Evolutionary conservation across 2,888 invertebrate species (phyloP).

Genomic region (Watsonalla cultraria): DNA sequence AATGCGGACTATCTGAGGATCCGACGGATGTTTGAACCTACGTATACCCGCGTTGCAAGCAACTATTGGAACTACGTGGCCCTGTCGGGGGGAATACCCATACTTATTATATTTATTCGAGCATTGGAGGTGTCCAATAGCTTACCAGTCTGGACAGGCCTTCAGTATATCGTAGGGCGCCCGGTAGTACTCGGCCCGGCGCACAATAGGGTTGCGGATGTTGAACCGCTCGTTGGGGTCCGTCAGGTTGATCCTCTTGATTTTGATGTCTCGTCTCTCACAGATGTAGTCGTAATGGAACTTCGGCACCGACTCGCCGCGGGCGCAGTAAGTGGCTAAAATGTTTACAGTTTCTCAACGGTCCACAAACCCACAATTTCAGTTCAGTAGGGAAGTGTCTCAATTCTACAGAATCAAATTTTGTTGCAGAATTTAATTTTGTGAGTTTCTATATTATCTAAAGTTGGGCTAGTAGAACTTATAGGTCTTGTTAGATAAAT

Average conservation of each 20-base stretch:
- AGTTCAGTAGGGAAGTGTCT: no score
- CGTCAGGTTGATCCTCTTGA: slow-evolving; percentile 62
- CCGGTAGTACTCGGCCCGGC: slow-evolving; percentile 67
- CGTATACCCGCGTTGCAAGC: no score
- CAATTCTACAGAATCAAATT: background rate
- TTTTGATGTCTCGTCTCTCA: slow-evolving; percentile 59
- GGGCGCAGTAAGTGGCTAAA: slow-evolving; percentile 59
- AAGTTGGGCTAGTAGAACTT: background rate
- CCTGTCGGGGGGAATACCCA: no score
- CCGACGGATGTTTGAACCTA: no score
- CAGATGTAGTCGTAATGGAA: slow-evolving; percentile 73
- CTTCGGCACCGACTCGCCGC: slow-evolving; percentile 60
- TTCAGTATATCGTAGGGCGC: slow-evolving; percentile 69
- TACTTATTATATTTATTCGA: no score
- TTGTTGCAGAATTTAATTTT: no score
- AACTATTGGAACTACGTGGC: no score
- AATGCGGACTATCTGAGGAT: no score
- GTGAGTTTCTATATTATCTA: background rate
- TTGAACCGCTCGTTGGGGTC: slow-evolving; percentile 70
- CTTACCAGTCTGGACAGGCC: slow-evolving; percentile 69
- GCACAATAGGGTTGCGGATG: slow-evolving; percentile 59
- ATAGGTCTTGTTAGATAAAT: no score
- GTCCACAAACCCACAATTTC: no score
- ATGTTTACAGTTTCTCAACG: slow-evolving; percentile 1
- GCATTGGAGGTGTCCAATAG: background rate